phyloP scores from a whole-genome alignment of 2,113 vertebrate species.

The Colistium nudipinnis region DNA sequence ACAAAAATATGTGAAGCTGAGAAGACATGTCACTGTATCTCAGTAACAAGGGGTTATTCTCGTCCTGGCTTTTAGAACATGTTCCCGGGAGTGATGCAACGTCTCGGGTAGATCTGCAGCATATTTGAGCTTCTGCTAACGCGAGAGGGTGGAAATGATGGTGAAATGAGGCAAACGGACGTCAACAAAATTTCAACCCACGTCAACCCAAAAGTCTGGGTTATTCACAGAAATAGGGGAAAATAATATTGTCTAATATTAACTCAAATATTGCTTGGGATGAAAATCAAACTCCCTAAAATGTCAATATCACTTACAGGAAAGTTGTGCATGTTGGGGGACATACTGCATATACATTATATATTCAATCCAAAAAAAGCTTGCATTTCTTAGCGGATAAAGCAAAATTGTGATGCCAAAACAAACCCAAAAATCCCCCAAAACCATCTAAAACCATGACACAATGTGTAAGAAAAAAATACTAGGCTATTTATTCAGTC shows the following conservation, averaged over 20 bases:
- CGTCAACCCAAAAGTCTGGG: too few relatives aligned
- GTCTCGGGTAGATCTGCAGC: conserved; percentile 10
- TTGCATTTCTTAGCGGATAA: background rate
- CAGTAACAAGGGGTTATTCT: conserved; percentile 43
- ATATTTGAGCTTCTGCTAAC: conserved; percentile 5
- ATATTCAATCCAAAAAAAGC: too few relatives aligned
- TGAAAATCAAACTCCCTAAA: background rate
- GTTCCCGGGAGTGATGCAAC: conserved; percentile 26
- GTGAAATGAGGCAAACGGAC: background rate
- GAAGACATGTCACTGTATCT: conserved; percentile 55
- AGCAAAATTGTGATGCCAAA: background rate
- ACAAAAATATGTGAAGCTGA: conserved; percentile 16
- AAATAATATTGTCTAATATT: too few relatives aligned
- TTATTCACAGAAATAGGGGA: too few relatives aligned
- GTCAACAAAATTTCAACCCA: too few relatives aligned
- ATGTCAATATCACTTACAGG: background rate
- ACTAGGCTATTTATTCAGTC: conserved; percentile 38
- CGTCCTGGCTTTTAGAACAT: conserved; percentile 31
- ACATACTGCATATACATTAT: background rate
- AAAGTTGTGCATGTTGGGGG: too few relatives aligned
- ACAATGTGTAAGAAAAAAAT: conserved; percentile 45
- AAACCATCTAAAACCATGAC: background rate
- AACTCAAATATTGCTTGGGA: too few relatives aligned
- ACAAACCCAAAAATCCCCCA: background rate
- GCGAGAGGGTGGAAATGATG: conserved; percentile 25